Evolutionary conservation across 1,140 invertebrate genomes (phyloP).

Genomic region (Littorina saxatilis): DNA sequence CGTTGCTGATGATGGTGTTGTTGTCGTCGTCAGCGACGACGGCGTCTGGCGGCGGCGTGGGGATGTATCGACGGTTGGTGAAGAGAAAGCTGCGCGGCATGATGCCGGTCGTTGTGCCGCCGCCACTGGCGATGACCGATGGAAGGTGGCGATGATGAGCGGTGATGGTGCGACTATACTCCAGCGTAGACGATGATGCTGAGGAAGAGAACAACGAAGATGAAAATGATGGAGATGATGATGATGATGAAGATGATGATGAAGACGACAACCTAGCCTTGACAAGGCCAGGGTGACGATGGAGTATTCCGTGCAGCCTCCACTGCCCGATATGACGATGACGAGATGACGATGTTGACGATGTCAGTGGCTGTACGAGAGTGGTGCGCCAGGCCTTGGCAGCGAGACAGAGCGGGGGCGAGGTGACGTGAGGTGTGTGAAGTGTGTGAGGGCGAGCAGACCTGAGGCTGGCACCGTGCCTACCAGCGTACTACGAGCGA

Average conservation of each 20-base stretch:
- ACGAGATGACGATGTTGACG: not conserved
- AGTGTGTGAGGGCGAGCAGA: not conserved
- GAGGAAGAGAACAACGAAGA: not conserved
- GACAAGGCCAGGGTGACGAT: not conserved
- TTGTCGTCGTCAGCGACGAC: not conserved
- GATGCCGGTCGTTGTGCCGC: not conserved
- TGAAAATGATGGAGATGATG: not conserved
- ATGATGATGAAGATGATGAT: slow-evolving; percentile 10
- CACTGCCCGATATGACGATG: not conserved
- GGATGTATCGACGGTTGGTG: slow-evolving; percentile 48
- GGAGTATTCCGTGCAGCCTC: not conserved
- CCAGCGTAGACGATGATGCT: too few relatives aligned
- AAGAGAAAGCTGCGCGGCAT: slow-evolving; percentile 51
- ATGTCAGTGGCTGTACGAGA: not conserved
- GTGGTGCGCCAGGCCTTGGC: not conserved
- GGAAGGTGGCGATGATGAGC: not conserved
- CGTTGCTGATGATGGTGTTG: not conserved
- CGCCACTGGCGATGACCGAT: not conserved
- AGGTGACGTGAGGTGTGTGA: too few relatives aligned
- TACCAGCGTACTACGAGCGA: slow-evolving; percentile 4
- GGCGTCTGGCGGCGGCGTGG: slow-evolving; percentile 18
- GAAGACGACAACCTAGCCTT: slow-evolving; percentile 1
- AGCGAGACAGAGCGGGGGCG: not conserved
- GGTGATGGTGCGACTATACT: not conserved
- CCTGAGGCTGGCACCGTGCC: slow-evolving; percentile 7